Conservation (phyloP, 1,140 invertebrate species). For the Oscheius sp. region DNA sequence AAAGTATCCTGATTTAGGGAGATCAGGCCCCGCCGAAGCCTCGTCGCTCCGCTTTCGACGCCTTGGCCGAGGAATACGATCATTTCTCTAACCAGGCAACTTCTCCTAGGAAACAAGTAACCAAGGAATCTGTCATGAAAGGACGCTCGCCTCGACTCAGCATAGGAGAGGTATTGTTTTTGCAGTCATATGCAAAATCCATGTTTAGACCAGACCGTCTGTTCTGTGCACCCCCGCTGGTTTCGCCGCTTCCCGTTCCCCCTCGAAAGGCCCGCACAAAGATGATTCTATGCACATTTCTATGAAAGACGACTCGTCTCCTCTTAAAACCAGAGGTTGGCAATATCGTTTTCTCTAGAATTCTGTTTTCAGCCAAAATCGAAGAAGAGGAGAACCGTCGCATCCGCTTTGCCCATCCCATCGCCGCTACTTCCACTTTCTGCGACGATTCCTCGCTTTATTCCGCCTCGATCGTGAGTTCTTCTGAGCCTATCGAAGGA, state of each 20-base stretch:
- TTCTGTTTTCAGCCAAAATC: background rate
- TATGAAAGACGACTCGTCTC: background rate
- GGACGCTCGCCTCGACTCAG: background rate
- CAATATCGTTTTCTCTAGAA: background rate
- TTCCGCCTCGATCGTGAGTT: background rate
- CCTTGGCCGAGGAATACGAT: background rate
- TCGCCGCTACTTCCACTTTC: background rate
- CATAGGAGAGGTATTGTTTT: no score
- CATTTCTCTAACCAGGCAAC: background rate
- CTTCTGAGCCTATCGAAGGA: background rate
- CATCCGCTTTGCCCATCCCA: constrained; percentile 1
- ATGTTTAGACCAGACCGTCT: background rate
- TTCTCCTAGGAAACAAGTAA: background rate
- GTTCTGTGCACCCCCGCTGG: background rate
- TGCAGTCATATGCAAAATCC: no score
- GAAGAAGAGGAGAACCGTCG: background rate
- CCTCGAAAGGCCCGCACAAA: background rate
- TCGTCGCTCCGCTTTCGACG: background rate
- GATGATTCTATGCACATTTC: background rate
- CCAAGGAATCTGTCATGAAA: background rate
- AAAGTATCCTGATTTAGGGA: no score
- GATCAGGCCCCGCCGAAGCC: no score
- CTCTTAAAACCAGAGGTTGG: background rate
- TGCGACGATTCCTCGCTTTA: background rate
- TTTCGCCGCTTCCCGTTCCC: background rate